These are phyloP conservation scores for Lithosia quadra DNA, from an alignment of 2,888 invertebrate genomes.

Conservation along the genomic window DNA sequence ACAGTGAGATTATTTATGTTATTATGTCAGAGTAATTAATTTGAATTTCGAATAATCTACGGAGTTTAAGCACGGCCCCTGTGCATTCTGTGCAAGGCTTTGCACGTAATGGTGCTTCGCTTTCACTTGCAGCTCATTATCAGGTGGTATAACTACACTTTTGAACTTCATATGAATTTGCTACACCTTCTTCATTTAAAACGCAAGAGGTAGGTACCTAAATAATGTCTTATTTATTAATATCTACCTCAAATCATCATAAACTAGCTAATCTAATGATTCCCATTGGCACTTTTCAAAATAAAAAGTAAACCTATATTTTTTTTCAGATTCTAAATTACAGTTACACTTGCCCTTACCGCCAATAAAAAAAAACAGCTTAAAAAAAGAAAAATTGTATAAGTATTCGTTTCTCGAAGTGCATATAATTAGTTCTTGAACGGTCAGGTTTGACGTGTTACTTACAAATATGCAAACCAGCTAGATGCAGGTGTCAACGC, in stretches of 20 bases:
- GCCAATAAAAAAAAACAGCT: not conserved
- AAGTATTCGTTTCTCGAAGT: not conserved
- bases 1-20: slow-evolving; percentile 39
- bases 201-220: no score
- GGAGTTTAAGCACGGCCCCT: slow-evolving; percentile 23
- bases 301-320: not conserved
- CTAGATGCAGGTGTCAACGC: slow-evolving; percentile 53
- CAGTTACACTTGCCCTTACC: not conserved
- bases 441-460: slow-evolving; percentile 34
- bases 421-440: slow-evolving; percentile 27
- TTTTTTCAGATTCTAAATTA: not conserved
- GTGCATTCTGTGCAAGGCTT: slow-evolving; percentile 9
- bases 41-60: slow-evolving; percentile 45
- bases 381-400: not conserved
- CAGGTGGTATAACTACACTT: no score
- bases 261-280: no score
- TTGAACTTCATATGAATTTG: no score
- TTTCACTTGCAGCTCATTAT: no score
- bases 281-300: no score
- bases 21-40: slow-evolving; percentile 46
- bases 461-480: slow-evolving; percentile 38
- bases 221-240: no score
- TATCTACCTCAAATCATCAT: no score
- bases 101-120: no score
- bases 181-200: no score